A percentile compares a stretch with the other conserved stretches of the same genome.
Conservation (phyloP, 2,797 vertebrate species). For the Tenualosa ilisha region DNA sequence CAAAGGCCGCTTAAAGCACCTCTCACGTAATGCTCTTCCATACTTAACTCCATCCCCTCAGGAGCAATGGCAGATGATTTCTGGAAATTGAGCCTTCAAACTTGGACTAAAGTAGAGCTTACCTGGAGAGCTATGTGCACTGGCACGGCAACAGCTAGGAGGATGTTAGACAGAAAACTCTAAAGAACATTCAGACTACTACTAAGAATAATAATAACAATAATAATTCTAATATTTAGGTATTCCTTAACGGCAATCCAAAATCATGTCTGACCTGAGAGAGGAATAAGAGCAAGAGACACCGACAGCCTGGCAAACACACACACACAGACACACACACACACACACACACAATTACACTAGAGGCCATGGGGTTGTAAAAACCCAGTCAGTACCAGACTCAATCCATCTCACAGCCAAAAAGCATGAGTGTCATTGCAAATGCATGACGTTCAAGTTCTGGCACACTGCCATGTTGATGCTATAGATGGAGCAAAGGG, state of each 20-base stretch:
- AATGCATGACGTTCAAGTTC: too few relatives aligned
- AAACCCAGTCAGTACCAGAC: too few relatives aligned
- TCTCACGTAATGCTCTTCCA: not conserved
- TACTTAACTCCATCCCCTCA: not conserved
- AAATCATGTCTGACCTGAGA: not conserved
- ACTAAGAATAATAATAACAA: too few relatives aligned
- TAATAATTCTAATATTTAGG: too few relatives aligned
- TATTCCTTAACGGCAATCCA: not conserved
- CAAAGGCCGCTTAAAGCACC: not conserved
- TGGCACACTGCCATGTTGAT: too few relatives aligned
- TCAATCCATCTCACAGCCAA: not conserved
- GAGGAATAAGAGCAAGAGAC: not conserved
- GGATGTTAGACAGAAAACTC: not conserved
- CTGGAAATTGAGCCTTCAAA: not conserved
- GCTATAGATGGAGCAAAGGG: not conserved
- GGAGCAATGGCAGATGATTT: not conserved
- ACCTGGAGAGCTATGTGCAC: not conserved
- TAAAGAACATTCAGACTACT: too few relatives aligned
- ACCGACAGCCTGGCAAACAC: not conserved
- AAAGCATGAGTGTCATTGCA: not conserved
- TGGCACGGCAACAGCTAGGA: not conserved
- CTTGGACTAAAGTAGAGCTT: not conserved
- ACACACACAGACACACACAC: not conserved
- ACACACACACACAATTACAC: too few relatives aligned
- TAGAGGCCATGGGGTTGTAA: too few relatives aligned